Evolutionary conservation across 2,113 vertebrate species (phyloP).

Genomic region (Myodes glareolus): DNA sequence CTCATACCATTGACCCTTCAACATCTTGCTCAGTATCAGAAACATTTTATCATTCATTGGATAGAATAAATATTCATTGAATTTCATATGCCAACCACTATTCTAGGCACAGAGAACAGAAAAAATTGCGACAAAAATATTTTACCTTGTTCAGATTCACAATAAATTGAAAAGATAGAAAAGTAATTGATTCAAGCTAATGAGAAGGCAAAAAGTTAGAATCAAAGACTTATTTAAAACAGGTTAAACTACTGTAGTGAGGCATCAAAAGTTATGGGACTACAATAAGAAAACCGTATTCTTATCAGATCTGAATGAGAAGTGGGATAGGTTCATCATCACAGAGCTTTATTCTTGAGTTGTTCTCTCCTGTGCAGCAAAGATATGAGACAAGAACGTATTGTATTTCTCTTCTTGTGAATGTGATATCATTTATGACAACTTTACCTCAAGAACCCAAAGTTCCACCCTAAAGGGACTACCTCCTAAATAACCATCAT

Average conservation of each 20-base stretch:
- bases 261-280: background rate
- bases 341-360: background rate
- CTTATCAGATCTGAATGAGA: background rate
- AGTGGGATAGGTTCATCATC: background rate
- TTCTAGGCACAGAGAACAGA: background rate
- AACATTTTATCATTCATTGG: background rate
- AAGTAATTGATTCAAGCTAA: background rate
- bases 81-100: background rate
- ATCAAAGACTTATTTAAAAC: background rate
- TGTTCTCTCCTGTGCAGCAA: too few relatives aligned
- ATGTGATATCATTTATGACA: fast-evolving
- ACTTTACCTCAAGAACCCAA: background rate
- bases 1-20: background rate
- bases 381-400: background rate
- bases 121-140: background rate
- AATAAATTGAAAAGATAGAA: background rate
- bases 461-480: fast-evolving
- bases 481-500: background rate
- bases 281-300: background rate
- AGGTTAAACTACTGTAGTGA: background rate
- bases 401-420: background rate
- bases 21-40: background rate
- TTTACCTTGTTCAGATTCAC: background rate
- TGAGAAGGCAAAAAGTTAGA: background rate
- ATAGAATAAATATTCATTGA: background rate